Base-by-base conservation (phyloP, 2,888 invertebrate species). In the Nymphalis polychloros region DNA sequence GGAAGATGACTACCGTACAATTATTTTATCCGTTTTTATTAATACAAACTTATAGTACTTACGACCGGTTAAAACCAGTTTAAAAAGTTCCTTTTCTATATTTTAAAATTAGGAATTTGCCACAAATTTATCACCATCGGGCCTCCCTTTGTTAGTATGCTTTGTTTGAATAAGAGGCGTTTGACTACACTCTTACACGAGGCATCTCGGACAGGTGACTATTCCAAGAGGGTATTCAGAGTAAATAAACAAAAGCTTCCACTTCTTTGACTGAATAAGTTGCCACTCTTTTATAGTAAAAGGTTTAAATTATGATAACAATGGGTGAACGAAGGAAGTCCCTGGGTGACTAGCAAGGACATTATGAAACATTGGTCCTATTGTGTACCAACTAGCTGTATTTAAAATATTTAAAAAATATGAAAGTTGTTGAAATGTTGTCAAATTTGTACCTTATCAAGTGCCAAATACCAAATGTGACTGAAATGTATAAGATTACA, bases 241-340 rank as follows among this genome's bases (percentile, higher is more conserved):
- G 50, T 50, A 50, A 50, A 50, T 50, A 50, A 50, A 50, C 50
- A 50, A 50, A 19, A 50, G 50, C 50, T 50, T 50, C 50, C 8
- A 19, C 50, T 50, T 50, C 19, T 50, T 50, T 50, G 50, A 50
- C 50, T 50, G 2, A 50, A 50, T 50, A 50, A 19, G 50, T 50
- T 50, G 50, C 19, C 19, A 19, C 19, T 49, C 49, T 19, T 17
- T 31, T 17, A 49, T 13, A 19, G 49, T 50, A 50, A 50, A 49
- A 50, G 8, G 49, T 49, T 50, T 20, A 19, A n/a, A 50, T 50
- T 50, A 50, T 50, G 8, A 50, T 19, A 19, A n/a, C 19, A 41
- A 41, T 20, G 50, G n/a, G 19, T 50, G 3, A 50, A 50, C 50
- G 19, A 50, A 50, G 10, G 20, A 50, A 20, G 20, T 8, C 50